A percentile compares a stretch with the other conserved stretches of the same genome.
Evolutionary conservation across 2,113 vertebrate species (phyloP).

Genomic region (Silurus meridionalis): DNA sequence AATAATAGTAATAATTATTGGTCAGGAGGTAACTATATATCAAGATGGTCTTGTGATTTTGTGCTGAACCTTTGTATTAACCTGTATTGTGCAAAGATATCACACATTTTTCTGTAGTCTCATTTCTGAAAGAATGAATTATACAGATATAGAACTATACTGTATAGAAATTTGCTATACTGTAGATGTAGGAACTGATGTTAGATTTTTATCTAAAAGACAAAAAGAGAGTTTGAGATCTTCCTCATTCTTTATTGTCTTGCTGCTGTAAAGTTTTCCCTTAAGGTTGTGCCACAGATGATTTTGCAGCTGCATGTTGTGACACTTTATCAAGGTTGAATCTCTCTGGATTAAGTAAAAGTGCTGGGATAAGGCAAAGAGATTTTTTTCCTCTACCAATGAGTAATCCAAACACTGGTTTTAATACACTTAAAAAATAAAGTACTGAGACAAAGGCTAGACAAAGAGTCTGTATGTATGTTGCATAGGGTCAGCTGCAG

Average conservation of each 20-base stretch:
- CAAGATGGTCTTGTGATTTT: background rate
- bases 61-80: background rate
- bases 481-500: constrained; percentile 39
- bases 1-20: background rate
- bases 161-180: background rate
- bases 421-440: constrained; percentile 5
- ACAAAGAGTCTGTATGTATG: constrained; percentile 30
- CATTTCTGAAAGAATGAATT: background rate
- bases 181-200: background rate
- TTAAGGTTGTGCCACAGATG: constrained; percentile 18
- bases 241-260: constrained; percentile 16
- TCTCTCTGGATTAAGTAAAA: constrained; percentile 47
- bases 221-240: constrained; percentile 6
- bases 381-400: background rate
- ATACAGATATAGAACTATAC: background rate
- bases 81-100: background rate
- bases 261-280: constrained; percentile 27
- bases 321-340: constrained; percentile 36
- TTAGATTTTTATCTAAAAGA: background rate
- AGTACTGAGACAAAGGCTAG: constrained; percentile 7
- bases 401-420: constrained; percentile 17
- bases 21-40: background rate
- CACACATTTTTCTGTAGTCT: background rate
- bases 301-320: constrained; percentile 45
- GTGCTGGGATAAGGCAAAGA: constrained; percentile 44